Evolutionary conservation across 2,888 invertebrate genomes (phyloP).

Genomic region (Malachius bipustulatus): DNA sequence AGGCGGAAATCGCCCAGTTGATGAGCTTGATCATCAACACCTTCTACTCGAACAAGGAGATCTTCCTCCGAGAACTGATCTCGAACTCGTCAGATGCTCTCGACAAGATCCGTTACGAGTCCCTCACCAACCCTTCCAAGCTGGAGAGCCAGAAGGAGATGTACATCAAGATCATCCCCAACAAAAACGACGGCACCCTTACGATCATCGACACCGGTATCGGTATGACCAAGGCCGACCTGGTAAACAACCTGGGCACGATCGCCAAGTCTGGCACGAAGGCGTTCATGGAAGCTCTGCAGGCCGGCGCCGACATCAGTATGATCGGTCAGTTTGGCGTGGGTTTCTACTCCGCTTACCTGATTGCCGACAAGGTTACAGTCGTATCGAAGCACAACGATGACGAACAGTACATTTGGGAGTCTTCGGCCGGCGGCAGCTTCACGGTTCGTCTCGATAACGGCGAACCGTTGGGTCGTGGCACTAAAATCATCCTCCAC

Average conservation of each 20-base stretch:
- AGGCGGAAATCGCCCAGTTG: constrained; percentile 94
- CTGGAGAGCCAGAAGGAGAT: constrained; percentile 83
- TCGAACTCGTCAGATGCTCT: constrained; percentile 89
- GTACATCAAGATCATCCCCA: constrained; percentile 83
- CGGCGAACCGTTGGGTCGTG: constrained; percentile 66
- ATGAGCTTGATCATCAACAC: constrained; percentile 99
- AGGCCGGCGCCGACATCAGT: constrained; percentile 91
- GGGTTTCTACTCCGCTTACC: constrained; percentile 93
- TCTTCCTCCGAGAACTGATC: constrained; percentile 90
- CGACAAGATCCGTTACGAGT: constrained; percentile 83
- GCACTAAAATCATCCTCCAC: constrained; percentile 79
- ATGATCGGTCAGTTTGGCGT: constrained; percentile 99
- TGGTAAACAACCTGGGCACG: constrained; percentile 90
- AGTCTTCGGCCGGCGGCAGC: constrained; percentile 89
- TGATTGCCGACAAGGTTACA: constrained; percentile 79
- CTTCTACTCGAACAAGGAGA: constrained; percentile 96
- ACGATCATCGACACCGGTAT: constrained; percentile 86
- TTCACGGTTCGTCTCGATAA: constrained; percentile 70
- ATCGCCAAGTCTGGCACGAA: constrained; percentile 96
- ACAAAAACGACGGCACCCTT: constrained; percentile 80
- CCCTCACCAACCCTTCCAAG: constrained; percentile 84
- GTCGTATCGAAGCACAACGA: constrained; percentile 90
- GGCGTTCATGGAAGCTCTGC: constrained; percentile 95
- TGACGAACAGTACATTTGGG: constrained; percentile 91
- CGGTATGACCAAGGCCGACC: constrained; percentile 95